A percentile compares a stretch with the other conserved stretches of the same genome.
These are phyloP conservation scores for Nannoperca obscura DNA, from an alignment of 2,797 vertebrate genomes.

Conservation along the genomic window DNA sequence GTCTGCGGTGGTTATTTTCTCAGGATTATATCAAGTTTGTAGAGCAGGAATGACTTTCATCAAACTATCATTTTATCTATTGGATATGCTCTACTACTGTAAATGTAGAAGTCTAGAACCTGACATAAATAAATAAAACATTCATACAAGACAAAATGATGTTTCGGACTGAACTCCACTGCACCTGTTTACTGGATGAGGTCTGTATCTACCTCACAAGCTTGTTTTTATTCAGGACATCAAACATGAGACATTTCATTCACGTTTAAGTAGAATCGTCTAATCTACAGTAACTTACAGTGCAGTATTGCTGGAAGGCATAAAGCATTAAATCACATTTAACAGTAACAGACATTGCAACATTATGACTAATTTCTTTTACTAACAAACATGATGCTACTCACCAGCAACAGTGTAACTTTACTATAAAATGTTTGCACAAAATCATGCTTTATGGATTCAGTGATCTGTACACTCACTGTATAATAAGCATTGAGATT, in stretches of 20 bases:
- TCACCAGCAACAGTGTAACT: no score
- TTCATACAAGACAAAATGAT: background rate
- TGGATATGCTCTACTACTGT: no score
- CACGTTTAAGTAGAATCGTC: background rate
- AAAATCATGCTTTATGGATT: background rate
- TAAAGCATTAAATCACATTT: background rate
- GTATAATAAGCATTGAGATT: background rate
- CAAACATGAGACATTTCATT: background rate
- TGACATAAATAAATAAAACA: background rate
- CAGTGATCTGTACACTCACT: background rate
- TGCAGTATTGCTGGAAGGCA: background rate
- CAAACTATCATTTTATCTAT: background rate
- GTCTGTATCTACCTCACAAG: background rate
- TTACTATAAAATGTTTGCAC: background rate
- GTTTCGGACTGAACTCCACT: background rate
- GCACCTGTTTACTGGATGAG: background rate
- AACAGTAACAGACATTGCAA: background rate
- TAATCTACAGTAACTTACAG: background rate
- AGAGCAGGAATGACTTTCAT: background rate
- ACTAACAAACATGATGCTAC: background rate
- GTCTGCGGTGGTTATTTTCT: background rate
- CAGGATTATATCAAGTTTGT: background rate
- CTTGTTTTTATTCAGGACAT: background rate
- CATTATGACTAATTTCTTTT: background rate
- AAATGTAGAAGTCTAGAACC: background rate